Evolutionary conservation across 2,888 invertebrate genomes (phyloP).

Genomic region (Melangyna quadrimaculata): DNA sequence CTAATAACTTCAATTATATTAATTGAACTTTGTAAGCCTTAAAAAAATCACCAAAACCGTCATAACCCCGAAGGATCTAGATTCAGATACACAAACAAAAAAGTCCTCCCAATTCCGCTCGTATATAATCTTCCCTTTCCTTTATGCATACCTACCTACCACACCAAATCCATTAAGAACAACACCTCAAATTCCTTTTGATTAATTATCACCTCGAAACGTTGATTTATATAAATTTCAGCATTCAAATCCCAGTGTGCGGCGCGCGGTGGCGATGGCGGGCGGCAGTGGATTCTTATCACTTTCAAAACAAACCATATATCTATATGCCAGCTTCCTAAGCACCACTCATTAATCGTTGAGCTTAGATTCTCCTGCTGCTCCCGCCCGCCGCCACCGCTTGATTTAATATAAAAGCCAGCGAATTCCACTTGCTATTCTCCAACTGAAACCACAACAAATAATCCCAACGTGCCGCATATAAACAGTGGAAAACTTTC

Average conservation of each 20-base stretch:
- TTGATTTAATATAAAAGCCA: neutral
- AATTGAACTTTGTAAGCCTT: neutral
- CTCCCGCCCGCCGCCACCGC: neutral
- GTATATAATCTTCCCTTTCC: neutral
- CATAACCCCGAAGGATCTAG: neutral
- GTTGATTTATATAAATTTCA: constrained; percentile 57
- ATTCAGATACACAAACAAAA: neutral
- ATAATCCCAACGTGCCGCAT: constrained; percentile 54
- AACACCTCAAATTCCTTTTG: constrained; percentile 40
- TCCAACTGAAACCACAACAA: constrained; percentile 25
- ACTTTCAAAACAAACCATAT: constrained; percentile 50
- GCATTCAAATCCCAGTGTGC: constrained; percentile 38
- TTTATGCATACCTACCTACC: neutral
- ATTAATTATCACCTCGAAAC: constrained; percentile 45
- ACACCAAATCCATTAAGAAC: constrained; percentile 27
- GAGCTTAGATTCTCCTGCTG: constrained; percentile 37
- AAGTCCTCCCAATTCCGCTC: neutral
- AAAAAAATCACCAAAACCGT: neutral
- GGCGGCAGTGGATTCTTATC: constrained; percentile 44
- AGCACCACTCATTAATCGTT: constrained; percentile 61
- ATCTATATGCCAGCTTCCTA: constrained; percentile 51
- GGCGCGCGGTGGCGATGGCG: too few relatives aligned
- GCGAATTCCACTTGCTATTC: neutral
- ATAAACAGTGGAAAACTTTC: constrained; percentile 45
- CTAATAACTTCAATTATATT: constrained; percentile 6